Percentiles rank a stretch among this genome's conserved stretches.
Conservation (phyloP, 2,888 invertebrate species). For the Kuschelorhynchus macadamiae region DNA sequence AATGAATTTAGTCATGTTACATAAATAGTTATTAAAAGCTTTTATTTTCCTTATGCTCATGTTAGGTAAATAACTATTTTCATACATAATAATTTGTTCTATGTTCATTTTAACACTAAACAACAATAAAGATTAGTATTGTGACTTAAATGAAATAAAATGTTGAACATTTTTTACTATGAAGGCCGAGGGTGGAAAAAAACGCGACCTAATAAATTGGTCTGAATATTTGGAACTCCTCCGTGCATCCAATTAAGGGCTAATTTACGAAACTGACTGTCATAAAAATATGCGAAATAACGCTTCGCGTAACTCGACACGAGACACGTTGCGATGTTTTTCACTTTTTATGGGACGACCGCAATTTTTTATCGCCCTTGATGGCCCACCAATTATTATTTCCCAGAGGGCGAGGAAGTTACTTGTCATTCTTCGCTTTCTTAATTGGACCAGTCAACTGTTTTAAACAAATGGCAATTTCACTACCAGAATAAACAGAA, state of each 20-base stretch:
- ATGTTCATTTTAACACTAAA: too few species aligned
- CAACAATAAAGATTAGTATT: too few species aligned
- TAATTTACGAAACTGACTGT: slow-evolving; percentile 23
- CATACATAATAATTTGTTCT: too few species aligned
- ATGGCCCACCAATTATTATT: slow-evolving; percentile 23
- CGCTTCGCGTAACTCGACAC: slow-evolving; percentile 19
- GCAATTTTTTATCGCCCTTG: slow-evolving; percentile 22
- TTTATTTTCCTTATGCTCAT: too few species aligned
- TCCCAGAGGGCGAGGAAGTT: slow-evolving; percentile 15
- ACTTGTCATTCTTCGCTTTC: slow-evolving; percentile 14
- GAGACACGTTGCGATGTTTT: slow-evolving; percentile 34
- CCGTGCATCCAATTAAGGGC: slow-evolving; percentile 28
- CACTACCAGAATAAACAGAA: too few species aligned
- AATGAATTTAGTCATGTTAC: too few species aligned
- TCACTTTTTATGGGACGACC: slow-evolving; percentile 16
- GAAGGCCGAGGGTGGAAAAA: neutral
- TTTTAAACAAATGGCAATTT: neutral
- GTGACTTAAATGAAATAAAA: too few species aligned
- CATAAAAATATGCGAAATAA: slow-evolving; percentile 23
- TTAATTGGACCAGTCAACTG: slow-evolving; percentile 5
- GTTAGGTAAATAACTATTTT: too few species aligned
- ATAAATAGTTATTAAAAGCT: too few species aligned
- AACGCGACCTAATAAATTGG: slow-evolving; percentile 13
- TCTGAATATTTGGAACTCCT: slow-evolving; percentile 4
- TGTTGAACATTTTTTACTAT: too few species aligned